phyloP scores from a whole-genome alignment of 2,888 invertebrate species.

The Lordiphosa fenestrarum region DNA sequence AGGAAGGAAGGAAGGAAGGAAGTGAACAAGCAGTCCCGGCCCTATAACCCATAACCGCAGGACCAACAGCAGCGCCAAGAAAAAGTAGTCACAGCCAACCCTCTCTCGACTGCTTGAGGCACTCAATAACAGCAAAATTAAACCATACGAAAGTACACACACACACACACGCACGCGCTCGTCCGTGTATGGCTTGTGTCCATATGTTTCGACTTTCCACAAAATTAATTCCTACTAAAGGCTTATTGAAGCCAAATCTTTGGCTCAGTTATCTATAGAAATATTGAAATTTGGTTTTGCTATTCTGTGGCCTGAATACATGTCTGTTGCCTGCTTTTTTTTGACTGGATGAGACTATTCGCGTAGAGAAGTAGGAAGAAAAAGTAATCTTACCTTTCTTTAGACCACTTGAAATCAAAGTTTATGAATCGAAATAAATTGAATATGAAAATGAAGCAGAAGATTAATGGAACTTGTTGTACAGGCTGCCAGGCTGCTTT shows the following conservation, averaged over 20 bases:
- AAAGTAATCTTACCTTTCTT: too few species aligned
- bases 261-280: too few species aligned
- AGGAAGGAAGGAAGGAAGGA: conserved; percentile 49
- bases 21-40: conserved; percentile 28
- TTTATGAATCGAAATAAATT: too few species aligned
- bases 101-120: conserved; percentile 56
- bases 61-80: conserved; percentile 25
- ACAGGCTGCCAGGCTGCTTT: too few species aligned
- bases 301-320: too few species aligned
- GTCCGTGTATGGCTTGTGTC: conserved; percentile 5
- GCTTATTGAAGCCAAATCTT: conserved; percentile 1
- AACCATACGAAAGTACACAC: conserved; percentile 68
- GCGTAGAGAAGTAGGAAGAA: too few species aligned
- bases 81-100: conserved; percentile 32
- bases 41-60: conserved; percentile 61
- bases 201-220: conserved; percentile 43
- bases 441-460: not conserved
- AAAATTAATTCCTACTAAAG: conserved; percentile 50
- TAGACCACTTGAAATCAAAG: too few species aligned
- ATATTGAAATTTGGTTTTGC: too few species aligned
- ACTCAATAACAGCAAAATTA: conserved; percentile 71
- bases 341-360: too few species aligned
- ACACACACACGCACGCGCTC: conserved; percentile 27
- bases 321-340: too few species aligned
- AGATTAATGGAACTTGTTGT: not conserved